Base-by-base conservation (phyloP, 2,113 vertebrate species). In the Planiliza haematocheilus region DNA sequence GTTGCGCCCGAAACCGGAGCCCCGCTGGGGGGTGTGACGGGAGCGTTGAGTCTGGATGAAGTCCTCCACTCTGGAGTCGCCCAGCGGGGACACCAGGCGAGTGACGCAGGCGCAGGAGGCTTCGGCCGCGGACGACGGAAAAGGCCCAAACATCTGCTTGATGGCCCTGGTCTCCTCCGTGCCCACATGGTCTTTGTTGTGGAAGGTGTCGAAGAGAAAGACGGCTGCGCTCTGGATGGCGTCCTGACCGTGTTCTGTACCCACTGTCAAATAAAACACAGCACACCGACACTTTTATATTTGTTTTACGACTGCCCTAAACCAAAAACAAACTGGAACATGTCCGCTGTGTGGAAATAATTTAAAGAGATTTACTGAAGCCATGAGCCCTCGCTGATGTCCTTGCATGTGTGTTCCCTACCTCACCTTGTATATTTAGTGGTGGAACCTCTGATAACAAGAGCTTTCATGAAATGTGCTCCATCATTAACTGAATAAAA, bases 121-220 rank as follows among this genome's bases (percentile, higher is more conserved):
- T 24, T 95, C 95, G 2, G 96, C 97, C 77, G 95, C 95, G 9
- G 96, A 95, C 0, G 95, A 94, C 0, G 97, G 96, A 79, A 99
- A 99, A 0, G 97, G 97, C 21, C 97, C 98, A 77, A 99, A 99
- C 96, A 97, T 96, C 81, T 97, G 96, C 70, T 96, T 97, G 60
- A 99, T 95, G 74, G 95, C 91, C 53, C 96, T 93, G 39, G 95
- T 98, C 83, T 98, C 97, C 82, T 95, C 94, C 4, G 93, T 93
- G 67, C 96, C 95, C 79, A 99, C 95, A 64, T 85, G 94, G 56
- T 97, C 94, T 76, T 95, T 97, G 75, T 93, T 90, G 53, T 95
- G 93, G 92, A 99, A 96, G 6, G 91, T 96, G 91, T 96, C 95
- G 74, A 99, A 97, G 37, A 99, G 94, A 86, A 99, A 98, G 70